Base-by-base conservation (phyloP, 2,113 vertebrate species). In the Carassius auratus region DNA sequence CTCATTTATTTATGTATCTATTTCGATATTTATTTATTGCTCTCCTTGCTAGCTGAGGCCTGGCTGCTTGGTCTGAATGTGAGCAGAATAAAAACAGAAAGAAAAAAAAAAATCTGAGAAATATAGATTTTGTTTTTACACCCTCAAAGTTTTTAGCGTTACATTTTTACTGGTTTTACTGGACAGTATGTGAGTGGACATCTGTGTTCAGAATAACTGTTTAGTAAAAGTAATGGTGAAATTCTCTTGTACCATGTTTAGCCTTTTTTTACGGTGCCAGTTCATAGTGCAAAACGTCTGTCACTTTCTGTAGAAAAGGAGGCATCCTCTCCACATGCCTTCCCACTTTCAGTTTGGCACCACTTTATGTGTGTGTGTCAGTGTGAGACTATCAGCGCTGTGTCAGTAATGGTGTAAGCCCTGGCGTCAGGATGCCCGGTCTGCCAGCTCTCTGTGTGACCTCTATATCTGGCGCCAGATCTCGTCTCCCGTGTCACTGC, bases 21-120 rank as follows among this genome's bases (percentile, higher is more conserved):
- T 93, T 93, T 92, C 89, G 90, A 87, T 92, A 92, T 93, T 92
- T 93, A 92, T 93, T 92, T 89, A 90, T 92, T 90, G 89, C 81
- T 85, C 84, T 77, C 80, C 88, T 79, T 85, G 83, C 90, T 92
- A 36, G 87, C 84, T 74, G 83, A 84, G 74, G 76, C 90, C 87
- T 87, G 85, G 86, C 66, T 80, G 88, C 91, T 91, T 61, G 17
- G 86, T 91, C 86, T 75, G 68, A 64, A 81, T 90, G 90, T 92
- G 92, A 90, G 88, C 87, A 30, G 90, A 90, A 90, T 92, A 86
- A 89, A 81, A 92, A 91, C 90, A 89, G 85, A 87, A 90, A 83
- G 85, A 84, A 45, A 57, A 57, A 87, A 78, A 9, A 68, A 84
- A 73, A 59, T 26, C 26, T 26, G 89, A 69, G 5, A 75, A 45